A percentile compares a stretch with the other conserved stretches of the same genome.
Conservation (phyloP, 2,113 vertebrate genomes). For the Chloroceryle aenea region DNA sequence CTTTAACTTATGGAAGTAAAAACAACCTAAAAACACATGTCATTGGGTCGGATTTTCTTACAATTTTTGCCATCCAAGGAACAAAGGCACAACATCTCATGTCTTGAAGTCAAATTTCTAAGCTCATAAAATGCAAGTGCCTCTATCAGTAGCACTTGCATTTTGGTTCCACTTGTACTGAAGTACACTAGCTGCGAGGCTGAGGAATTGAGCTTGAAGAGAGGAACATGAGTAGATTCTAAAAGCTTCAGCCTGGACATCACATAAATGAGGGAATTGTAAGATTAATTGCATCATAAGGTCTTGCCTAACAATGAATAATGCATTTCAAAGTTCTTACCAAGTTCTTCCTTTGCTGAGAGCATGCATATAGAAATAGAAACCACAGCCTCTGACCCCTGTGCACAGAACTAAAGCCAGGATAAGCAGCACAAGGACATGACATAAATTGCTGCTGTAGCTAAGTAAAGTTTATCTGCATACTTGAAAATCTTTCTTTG, state of each 20-base stretch:
- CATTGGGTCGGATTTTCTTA: neutral
- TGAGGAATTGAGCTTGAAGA: neutral
- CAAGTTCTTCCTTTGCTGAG: neutral
- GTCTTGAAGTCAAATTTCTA: neutral
- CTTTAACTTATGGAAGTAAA: neutral
- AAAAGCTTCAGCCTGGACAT: neutral
- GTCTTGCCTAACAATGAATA: neutral
- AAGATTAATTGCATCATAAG: neutral
- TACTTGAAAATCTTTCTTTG: neutral
- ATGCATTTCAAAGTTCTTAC: neutral
- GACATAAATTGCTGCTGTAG: neutral
- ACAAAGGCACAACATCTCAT: neutral
- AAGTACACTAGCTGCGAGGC: neutral
- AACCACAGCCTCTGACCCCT: neutral
- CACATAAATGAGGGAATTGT: neutral
- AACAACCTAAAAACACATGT: neutral
- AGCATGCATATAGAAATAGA: neutral
- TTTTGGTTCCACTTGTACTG: neutral
- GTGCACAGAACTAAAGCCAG: neutral
- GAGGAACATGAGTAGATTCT: neutral
- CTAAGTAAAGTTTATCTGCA: neutral
- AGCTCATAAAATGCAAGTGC: neutral
- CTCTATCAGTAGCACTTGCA: neutral
- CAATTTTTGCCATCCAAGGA: neutral
- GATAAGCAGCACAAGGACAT: neutral